Evolutionary conservation across 2,888 invertebrate genomes (phyloP), one percentile per base, ranked within the genome.

Genomic region (Coenonympha glycerion): DNA sequence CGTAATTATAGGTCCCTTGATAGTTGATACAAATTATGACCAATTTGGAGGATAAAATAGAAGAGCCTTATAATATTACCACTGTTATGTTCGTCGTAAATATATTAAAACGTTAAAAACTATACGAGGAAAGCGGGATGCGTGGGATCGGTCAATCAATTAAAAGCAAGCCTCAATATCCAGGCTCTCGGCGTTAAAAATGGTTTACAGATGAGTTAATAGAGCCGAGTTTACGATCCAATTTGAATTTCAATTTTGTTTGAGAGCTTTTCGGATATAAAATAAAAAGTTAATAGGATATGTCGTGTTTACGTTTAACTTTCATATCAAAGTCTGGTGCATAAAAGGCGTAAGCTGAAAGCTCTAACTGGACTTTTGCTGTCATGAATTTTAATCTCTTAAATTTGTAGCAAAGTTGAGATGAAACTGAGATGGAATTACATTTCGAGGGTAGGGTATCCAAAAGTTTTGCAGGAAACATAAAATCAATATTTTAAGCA

Each of bases 151-250:
- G 42, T 50, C 18, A 50, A 50, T 50, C 47, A 50, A 46, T 46
- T 46, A 37, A 46, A 37, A 40, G 39, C 42, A 13, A 21, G 28
- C 36, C 24, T 49, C 19, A 39, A 44, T 28, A 39, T 65, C 24
- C 28, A 41, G 28, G 33, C 44, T 49, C 49, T 46, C 42, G 24
- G 41, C 60, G 56, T 48, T 58, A 59, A 69, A 73, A 73, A 71
- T 65, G 61, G 60, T 62, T 64, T 53, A 63, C 50, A 42, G 60
- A 62, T 53, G 56, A 59, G 58, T 54, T 64, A 66, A 65, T 68
- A 62, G 63, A 55, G 59, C 57, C 46, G 57, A 56, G 56, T 69
- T 68, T 63, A 68, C 65, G 63, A 62, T 58, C 63, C 64, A 68
- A 66, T 68, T 64, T 56, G 56, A 59, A 62, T 57, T 61, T 56